phyloP scores from a whole-genome alignment of 2,113 vertebrate species.

The Boulengerochromis microlepis region DNA sequence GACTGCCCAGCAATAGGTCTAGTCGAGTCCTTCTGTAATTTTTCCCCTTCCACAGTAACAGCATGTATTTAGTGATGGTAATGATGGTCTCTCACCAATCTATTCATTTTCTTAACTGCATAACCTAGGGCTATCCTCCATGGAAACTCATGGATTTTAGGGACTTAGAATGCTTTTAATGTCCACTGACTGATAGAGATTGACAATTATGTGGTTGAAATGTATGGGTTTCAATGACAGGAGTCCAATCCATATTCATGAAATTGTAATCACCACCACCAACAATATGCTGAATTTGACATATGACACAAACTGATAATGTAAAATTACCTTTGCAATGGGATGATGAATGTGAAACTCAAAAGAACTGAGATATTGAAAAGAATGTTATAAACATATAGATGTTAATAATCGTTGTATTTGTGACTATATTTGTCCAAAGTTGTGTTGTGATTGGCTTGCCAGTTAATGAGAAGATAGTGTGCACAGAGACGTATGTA shows the following conservation, averaged over 20 bases:
- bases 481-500: neutral
- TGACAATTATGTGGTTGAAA: neutral
- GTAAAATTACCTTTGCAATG: neutral
- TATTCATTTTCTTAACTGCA: neutral
- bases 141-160: neutral
- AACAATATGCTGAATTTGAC: neutral
- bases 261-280: neutral
- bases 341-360: neutral
- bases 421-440: neutral
- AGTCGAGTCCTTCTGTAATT: neutral
- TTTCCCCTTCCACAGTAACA: neutral
- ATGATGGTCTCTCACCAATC: neutral
- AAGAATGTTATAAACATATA: neutral
- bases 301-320: neutral
- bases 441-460: neutral
- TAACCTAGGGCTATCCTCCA: neutral
- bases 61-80: neutral
- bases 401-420: neutral
- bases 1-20: neutral
- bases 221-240: neutral
- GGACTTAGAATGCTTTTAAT: neutral
- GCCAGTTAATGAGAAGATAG: neutral
- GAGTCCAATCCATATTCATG: neutral
- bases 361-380: neutral
- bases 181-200: neutral